phyloP scores from a whole-genome alignment of 2,113 vertebrate genomes.

The Excalfactoria chinensis region DNA sequence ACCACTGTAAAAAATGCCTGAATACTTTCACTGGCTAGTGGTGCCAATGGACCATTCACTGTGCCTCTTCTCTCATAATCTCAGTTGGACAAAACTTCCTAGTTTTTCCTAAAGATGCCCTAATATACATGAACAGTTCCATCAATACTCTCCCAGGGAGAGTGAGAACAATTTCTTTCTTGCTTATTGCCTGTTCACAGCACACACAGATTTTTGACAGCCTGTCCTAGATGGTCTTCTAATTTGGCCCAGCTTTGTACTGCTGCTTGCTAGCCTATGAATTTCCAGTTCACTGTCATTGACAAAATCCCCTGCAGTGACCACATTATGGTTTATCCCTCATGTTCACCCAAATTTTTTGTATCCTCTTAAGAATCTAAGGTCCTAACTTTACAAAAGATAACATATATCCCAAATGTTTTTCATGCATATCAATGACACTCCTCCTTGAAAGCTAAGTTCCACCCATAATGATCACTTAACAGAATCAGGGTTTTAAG shows the following conservation, averaged over 20 bases:
- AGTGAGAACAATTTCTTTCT: not conserved
- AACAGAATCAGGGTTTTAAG: not conserved
- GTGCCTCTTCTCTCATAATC: not conserved
- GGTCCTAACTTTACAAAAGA: not conserved
- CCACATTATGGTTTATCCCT: not conserved
- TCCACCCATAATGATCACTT: not conserved
- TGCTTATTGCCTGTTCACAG: not conserved
- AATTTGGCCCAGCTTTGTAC: not conserved
- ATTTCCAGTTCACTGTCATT: not conserved
- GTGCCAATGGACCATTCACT: not conserved
- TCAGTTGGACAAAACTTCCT: not conserved
- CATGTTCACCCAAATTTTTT: not conserved
- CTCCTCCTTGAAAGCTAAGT: not conserved
- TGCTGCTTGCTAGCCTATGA: not conserved
- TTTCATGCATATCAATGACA: not conserved
- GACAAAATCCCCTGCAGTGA: not conserved
- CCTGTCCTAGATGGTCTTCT: not conserved
- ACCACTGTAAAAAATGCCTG: not conserved
- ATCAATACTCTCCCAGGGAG: not conserved
- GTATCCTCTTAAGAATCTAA: not conserved
- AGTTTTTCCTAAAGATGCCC: not conserved
- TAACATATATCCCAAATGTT: not conserved
- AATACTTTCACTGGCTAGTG: not conserved
- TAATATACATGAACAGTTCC: not conserved
- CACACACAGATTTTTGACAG: conserved; percentile 8